Conservation (phyloP, 2,797 vertebrate genomes). For the Decapterus maruadsi region DNA sequence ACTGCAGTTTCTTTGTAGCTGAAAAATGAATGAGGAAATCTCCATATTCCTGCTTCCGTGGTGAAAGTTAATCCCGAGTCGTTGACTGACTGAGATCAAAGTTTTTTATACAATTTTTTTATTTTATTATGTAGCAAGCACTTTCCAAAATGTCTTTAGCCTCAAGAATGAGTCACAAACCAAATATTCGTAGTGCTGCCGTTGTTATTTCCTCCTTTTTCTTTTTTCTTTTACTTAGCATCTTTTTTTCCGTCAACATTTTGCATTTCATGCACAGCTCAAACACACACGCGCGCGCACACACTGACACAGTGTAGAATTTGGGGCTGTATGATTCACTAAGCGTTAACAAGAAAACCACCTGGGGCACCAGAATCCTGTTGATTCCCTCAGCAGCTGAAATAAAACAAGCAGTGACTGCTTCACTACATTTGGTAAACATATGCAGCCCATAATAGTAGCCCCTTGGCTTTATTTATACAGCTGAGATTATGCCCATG, state of each 20-base stretch:
- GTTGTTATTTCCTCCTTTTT: slow-evolving; percentile 46
- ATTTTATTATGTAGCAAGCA: slow-evolving; percentile 19
- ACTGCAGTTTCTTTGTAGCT: slow-evolving; percentile 54
- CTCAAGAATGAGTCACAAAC: slow-evolving; percentile 68
- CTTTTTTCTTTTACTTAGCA: slow-evolving; percentile 26
- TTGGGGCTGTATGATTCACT: slow-evolving; percentile 59
- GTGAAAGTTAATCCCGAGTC: slow-evolving; percentile 38
- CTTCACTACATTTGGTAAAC: slow-evolving; percentile 34
- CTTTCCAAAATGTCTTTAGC: slow-evolving; percentile 40
- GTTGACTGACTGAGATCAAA: slow-evolving; percentile 20
- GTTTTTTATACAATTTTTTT: slow-evolving; percentile 4
- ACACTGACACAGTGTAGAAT: slow-evolving; percentile 28
- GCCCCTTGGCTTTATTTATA: slow-evolving; percentile 33
- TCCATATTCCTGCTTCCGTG: slow-evolving; percentile 33
- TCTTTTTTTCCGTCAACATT: slow-evolving; percentile 44
- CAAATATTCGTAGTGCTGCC: slow-evolving; percentile 66
- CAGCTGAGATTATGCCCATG: slow-evolving; percentile 37
- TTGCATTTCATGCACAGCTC: slow-evolving; percentile 39
- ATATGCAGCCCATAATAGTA: slow-evolving; percentile 7
- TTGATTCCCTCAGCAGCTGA: slow-evolving; percentile 64
- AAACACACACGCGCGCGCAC: slow-evolving; percentile 2
- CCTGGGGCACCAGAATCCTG: slow-evolving; percentile 60
- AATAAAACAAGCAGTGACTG: slow-evolving; percentile 56
- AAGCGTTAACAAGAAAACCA: slow-evolving; percentile 60
- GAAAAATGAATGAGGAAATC: slow-evolving; percentile 53